Base-by-base conservation (phyloP, 2,797 vertebrate species). In the Leontopithecus rosalia region DNA sequence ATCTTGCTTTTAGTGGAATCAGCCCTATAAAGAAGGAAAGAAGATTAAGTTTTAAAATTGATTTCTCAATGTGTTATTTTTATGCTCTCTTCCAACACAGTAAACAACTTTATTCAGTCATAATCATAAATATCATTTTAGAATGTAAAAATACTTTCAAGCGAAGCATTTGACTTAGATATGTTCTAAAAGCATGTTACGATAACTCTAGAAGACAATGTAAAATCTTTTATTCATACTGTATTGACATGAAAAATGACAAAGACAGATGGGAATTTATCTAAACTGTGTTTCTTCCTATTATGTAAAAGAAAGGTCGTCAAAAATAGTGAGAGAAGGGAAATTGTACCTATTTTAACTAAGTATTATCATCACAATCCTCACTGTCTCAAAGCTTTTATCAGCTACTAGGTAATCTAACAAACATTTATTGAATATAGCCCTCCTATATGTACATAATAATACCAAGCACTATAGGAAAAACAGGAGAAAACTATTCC, bases 1-100 rank as follows among this genome's bases (percentile, higher is more conserved):
- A 99, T 99, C 94, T 98, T 97, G 98, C 83, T 96, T 90, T 92
- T 95, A 89, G 82, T 75, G 55, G 94, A 97, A 90, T 81, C 95
- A 72, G 82, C 22, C 92, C 98, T 98, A 90, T 90, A 67, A 97
- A 98, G 83, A 50, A 92, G 19, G 22, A 88, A 64, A 15, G 48
- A 92, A 94, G 33, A 96, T 92, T 33, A 24, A 95, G 57, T 83
- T 97, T 98, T 80, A 96, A 87, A 90, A 58, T 4, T 87, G 90
- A 95, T 30, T 85, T 97, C 46, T 88, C 58, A 84, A 22, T 72
- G 87, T 81, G 94, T 75, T 89, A 64, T 70, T 95, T 95, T 76
- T 93, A 76, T 85, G 43, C 14, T 88, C 14, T 82, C 67, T 92
- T 95, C 39, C 39, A 86, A 76, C 26, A 87, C 0, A 72, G 86